Base-by-base conservation (phyloP, 2,888 invertebrate species). In the Acholoe squamosa region DNA sequence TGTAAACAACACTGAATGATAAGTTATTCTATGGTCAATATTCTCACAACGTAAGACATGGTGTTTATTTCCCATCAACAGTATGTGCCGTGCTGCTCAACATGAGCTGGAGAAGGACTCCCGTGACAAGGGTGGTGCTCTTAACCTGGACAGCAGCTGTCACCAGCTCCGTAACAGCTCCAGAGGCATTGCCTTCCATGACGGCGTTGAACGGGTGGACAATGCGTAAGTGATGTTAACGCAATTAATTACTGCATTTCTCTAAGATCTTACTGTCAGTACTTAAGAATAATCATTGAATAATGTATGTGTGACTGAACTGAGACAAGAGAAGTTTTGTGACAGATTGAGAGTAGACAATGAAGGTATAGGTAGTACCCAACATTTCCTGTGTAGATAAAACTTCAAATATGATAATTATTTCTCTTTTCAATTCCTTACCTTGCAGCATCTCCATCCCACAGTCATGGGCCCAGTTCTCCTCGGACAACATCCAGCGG, bases 71-170 rank as follows among this genome's bases (percentile, higher is more conserved):
- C 31, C 16, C 3, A 3, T 76, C 14, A 76, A 0, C 33, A 89
- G 89, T n/a, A n/a, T 67, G 22, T 94, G 95, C 93, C 93, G 95
- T 89, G 95, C 95, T 52, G 95, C 95, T 19, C 95, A 96, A 94
- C 98, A 98, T 96, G 97, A 98, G 95, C 96, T 99, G 91, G 98
- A 99, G 96, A 97, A 97, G 0, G 98, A 99, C 96, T 97, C 98
- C 92, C 97, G 97, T 89, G 98, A 98, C 95, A 98, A 99, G 96
- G 98, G 98, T 96, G 97, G 97, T 88, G 98, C 98, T 16, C 97
- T 94, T 90, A 93, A 93, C 89, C 92, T 95, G 86, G 95, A 95
- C 91, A 93, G 93, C 61, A 93, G 92, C 86, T 95, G 95, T 90
- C 95, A 95, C 90, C 93, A 94, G 61, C 91, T 95, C 84, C 93